A percentile compares a stretch with the other conserved stretches of the same genome.
phyloP scores from a whole-genome alignment of 1,140 invertebrate genomes.

The Drosophila eugracilis region DNA sequence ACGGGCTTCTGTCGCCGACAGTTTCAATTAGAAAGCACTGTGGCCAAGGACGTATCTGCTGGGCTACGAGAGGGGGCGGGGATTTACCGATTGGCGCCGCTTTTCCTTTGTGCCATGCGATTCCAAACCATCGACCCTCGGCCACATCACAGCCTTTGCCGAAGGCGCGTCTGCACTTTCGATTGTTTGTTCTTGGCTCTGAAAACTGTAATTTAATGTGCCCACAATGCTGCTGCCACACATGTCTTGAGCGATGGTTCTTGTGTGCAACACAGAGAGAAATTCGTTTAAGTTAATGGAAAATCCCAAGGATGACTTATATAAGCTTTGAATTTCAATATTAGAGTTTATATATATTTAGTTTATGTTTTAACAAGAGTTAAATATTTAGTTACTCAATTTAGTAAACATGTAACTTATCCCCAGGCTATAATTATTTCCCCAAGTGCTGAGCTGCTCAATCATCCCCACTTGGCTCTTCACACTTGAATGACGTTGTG shows the following conservation, averaged over 20 bases:
- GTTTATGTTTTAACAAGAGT: neutral
- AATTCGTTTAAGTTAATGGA: neutral
- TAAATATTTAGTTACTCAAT: neutral
- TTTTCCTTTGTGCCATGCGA: conserved; percentile 25
- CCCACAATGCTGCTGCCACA: conserved; percentile 16
- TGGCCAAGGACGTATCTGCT: conserved; percentile 16
- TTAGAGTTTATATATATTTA: no score
- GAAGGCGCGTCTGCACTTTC: conserved; percentile 49
- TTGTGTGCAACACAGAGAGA: conserved; percentile 17
- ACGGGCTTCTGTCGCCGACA: conserved; percentile 66
- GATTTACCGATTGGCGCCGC: conserved; percentile 28
- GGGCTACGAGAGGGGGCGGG: neutral
- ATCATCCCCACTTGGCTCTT: conserved; percentile 47
- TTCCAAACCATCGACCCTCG: conserved; percentile 30
- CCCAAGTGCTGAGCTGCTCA: conserved; percentile 23
- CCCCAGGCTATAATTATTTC: neutral
- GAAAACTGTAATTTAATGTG: conserved; percentile 63
- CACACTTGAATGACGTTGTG: conserved; percentile 73
- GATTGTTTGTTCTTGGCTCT: conserved; percentile 53
- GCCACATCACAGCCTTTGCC: conserved; percentile 28
- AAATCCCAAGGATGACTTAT: no score
- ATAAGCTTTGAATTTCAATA: no score
- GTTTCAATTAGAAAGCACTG: conserved; percentile 68
- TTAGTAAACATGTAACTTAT: neutral
- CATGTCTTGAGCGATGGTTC: conserved; percentile 18